Evolutionary conservation across 2,113 vertebrate species (phyloP), one percentile per base, ranked within the genome.

Genomic region (Oophaga pumilio): DNA sequence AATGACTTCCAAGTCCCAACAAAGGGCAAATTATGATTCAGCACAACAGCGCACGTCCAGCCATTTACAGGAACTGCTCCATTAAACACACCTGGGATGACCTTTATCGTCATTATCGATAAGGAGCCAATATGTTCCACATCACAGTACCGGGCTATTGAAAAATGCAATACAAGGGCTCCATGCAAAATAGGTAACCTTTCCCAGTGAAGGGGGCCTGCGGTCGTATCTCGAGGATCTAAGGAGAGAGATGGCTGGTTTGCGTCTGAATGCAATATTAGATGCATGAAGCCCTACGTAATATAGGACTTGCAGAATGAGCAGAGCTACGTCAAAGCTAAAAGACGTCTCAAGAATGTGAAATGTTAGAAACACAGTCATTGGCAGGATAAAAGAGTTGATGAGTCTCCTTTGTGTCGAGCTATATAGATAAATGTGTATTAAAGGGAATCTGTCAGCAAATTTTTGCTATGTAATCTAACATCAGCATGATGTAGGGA

Each of bases 81-180:
- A 86, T 86, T 86, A 78, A 86, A 52, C 85, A 86, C 74, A 86
- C 74, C 76, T 78, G 57, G n/a, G 50, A 68, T 86, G 76, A 86
- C 62, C 85, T 76, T 86, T 76, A 78, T 78, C 76, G 60, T 52
- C 76, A 68, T 86, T 86, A 78, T 78, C 62, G 59, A 86, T 86
- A 78, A 68, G 76, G 62, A 79, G 76, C 76, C 76, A 86, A 68
- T 76, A 86, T 59, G 74, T 86, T 86, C 84, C 74, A 86, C 85
- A 33, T 66, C 59, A 86, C 74, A 78, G 84, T 62, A 77, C 85
- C 74, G 11, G 50, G 49, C 14, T 66, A 86, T 66, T 22, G 8
- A 82, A 66, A 76, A 78, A 66, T 20, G 15, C 12, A 78, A 79
- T 78, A 68, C 59, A 66, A 86, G 78, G 66, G 85, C 53, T 78